phyloP scores from a whole-genome alignment of 2,797 vertebrate genomes.

The Aselliscus stoliczkanus region DNA sequence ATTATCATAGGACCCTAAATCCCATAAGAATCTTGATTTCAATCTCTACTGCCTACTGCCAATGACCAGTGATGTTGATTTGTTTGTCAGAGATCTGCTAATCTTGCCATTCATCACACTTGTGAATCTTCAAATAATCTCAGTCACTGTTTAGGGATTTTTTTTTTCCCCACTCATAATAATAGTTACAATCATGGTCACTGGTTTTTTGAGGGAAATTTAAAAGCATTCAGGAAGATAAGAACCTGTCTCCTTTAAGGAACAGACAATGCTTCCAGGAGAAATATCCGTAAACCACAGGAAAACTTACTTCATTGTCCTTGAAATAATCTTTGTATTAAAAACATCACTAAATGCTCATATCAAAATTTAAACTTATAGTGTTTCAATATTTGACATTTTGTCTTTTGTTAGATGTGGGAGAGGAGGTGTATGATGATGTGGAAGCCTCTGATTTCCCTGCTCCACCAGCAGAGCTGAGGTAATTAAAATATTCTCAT shows the following conservation, averaged over 20 bases:
- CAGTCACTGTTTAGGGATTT: neutral
- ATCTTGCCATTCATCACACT: neutral
- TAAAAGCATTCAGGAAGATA: neutral
- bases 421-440: conserved; percentile 86
- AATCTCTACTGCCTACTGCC: neutral
- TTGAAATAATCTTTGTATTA: neutral
- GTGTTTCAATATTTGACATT: neutral
- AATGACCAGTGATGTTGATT: neutral
- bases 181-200: neutral
- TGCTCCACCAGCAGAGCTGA: conserved; percentile 61
- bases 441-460: conserved; percentile 82
- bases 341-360: neutral
- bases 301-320: neutral
- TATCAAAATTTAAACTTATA: neutral
- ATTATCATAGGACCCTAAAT: neutral
- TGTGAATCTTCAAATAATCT: neutral
- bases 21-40: neutral
- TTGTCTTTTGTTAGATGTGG: conserved; percentile 58
- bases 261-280: neutral
- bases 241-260: neutral
- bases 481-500: conserved; percentile 74
- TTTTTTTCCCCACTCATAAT: neutral
- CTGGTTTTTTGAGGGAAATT: neutral
- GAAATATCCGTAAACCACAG: neutral
- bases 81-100: neutral